Evolutionary conservation across 2,113 vertebrate genomes (phyloP).

Genomic region (Cephalopterus ornatus): DNA sequence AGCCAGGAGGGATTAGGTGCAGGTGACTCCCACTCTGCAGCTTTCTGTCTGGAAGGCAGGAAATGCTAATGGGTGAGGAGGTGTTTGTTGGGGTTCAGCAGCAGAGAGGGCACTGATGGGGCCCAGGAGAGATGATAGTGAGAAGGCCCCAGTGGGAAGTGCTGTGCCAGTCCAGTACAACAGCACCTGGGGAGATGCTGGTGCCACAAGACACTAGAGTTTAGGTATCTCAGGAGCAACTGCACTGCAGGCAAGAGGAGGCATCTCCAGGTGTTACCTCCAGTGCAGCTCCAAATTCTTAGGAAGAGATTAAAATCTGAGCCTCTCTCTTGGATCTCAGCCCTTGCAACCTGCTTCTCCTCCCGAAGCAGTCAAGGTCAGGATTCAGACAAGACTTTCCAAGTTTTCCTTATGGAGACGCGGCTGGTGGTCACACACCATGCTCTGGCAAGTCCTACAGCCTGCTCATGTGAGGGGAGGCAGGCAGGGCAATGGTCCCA

Average conservation of each 20-base stretch:
- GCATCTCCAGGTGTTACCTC: not conserved
- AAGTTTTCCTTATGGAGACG: not conserved
- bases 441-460: not conserved
- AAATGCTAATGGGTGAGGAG: not conserved
- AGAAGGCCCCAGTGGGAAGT: not conserved
- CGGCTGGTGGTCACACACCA: fast-evolving
- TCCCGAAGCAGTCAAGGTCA: not conserved
- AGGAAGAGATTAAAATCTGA: slow-evolving; percentile 17
- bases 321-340: not conserved
- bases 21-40: fast-evolving
- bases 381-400: not conserved
- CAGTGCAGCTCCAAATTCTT: not conserved
- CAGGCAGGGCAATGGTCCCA: not conserved
- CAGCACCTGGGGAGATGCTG: not conserved
- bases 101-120: not conserved
- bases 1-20: not conserved
- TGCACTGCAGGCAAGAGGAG: not conserved
- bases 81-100: not conserved
- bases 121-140: fast-evolving
- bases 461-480: fast-evolving
- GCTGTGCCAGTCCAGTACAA: not conserved
- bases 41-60: not conserved
- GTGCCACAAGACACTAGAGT: not conserved
- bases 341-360: not conserved
- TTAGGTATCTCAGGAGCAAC: not conserved